Base-by-base conservation (phyloP, 2,113 vertebrate genomes). In the Sander lucioperca region DNA sequence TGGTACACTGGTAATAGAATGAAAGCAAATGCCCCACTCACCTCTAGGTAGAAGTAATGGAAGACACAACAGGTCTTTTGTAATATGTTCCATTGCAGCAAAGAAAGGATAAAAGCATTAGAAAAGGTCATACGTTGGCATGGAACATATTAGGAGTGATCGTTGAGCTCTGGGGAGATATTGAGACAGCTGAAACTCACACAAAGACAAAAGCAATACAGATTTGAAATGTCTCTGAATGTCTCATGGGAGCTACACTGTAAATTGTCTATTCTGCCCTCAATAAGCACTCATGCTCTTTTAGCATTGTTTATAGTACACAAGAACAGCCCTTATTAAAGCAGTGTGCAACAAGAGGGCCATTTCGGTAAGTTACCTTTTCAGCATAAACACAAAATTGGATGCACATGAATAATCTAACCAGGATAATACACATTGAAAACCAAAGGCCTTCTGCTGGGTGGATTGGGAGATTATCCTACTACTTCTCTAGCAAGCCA, bases 391-490 rank as follows among this genome's bases (percentile, higher is more conserved):
- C 0, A 57, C 3, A 30, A 63, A 81, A 62, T 69, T 43, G 15
- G 54, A 69, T 65, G 19, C 65, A 39, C 19, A 25, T 54, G 19
- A 57, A 18, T 66, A 77, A 84, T 66, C 62, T 18, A 23, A 62
- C 6, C 54, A 6, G 48, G 62, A 80, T 74, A 72, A 79, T 50
- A 72, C 25, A 39, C 23, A 53, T 25, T 43, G 23, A 47, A 72
- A 56, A 77, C 50, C 51, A 74, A 87, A 65, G 12, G 64, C 47
- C 21, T 74, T 75, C 62, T 81, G 62, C 65, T 79, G 82, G 39
- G 74, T 77, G 83, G 67, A 39, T 74, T 83, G 63, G 70, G 70
- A 78, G 80, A 88, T 88, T 72, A 88, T 83, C 72, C 74, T 6
- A 71, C 68, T 79, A 62, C 76, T 80, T 84, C 30, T 27, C 75